A percentile compares a stretch with the other conserved stretches of the same genome.
Evolutionary conservation across 2,888 invertebrate species (phyloP).

Genomic region (Hedya salicella): DNA sequence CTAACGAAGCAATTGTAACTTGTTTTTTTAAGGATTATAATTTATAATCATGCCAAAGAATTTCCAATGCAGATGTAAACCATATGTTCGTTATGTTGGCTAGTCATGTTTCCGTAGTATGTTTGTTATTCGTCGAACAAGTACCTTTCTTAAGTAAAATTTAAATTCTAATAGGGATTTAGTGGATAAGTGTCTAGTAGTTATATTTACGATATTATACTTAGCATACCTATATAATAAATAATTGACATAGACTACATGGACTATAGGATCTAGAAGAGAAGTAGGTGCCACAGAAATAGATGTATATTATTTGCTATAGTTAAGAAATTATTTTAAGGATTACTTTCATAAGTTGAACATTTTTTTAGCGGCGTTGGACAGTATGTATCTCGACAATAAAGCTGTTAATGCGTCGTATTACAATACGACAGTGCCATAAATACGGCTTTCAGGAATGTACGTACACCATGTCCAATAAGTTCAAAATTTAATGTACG

Average conservation of each 20-base stretch:
- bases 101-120: conserved; percentile 41
- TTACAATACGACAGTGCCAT: conserved; percentile 48
- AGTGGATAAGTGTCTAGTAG: conserved; percentile 1
- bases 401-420: conserved; percentile 52
- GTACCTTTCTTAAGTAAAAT: conserved; percentile 11
- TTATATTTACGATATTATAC: not conserved
- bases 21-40: too few relatives aligned
- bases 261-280: not conserved
- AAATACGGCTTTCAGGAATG: conserved; percentile 48
- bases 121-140: conserved; percentile 31
- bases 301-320: conserved; percentile 25
- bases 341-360: conserved; percentile 19
- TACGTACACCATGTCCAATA: not conserved
- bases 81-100: conserved; percentile 17
- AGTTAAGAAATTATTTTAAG: conserved; percentile 36
- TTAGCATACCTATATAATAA: not conserved
- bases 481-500: too few relatives aligned
- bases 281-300: not conserved
- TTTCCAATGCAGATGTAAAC: not conserved
- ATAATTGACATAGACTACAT: not conserved
- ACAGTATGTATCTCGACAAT: conserved; percentile 54
- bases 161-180: not conserved
- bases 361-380: conserved; percentile 23
- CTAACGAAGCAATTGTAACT: too few relatives aligned
- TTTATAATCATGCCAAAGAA: conserved; percentile 30